Evolutionary conservation across 2,797 vertebrate genomes (phyloP).

Genomic region (Cephalopachus bancanus): DNA sequence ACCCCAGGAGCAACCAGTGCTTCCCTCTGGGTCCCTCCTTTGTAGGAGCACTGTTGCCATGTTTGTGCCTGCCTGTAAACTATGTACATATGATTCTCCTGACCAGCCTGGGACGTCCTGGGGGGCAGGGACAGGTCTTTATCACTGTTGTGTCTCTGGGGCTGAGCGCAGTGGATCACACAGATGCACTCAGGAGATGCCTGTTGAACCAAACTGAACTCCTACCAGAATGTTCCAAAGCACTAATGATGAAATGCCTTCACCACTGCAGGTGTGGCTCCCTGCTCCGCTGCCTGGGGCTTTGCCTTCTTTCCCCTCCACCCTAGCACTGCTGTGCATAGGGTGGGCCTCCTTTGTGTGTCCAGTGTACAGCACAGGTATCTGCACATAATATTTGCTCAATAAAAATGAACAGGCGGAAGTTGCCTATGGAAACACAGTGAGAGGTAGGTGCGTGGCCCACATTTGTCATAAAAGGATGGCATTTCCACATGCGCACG

Average conservation of each 20-base stretch:
- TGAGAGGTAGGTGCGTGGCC: fast-evolving
- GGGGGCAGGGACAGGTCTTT: neutral
- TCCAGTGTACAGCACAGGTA: fast-evolving
- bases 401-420: neutral
- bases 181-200: neutral
- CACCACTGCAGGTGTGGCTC: fast-evolving
- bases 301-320: neutral
- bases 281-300: neutral
- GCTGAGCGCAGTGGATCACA: fast-evolving
- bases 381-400: neutral
- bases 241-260: neutral
- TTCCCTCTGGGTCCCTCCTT: neutral
- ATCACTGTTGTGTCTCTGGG: neutral
- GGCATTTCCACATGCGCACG: fast-evolving
- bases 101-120: neutral
- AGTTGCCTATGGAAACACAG: neutral
- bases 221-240: neutral
- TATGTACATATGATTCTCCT: neutral
- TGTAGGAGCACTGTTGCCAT: fast-evolving
- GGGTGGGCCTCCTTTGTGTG: fast-evolving
- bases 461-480: fast-evolving
- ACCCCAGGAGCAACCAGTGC: fast-evolving
- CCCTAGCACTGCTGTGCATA: neutral
- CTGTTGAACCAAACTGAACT: neutral
- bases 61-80: neutral